These are phyloP conservation scores for Brotula barbata DNA, from an alignment of 2,797 vertebrate species.

Conservation along the genomic window DNA sequence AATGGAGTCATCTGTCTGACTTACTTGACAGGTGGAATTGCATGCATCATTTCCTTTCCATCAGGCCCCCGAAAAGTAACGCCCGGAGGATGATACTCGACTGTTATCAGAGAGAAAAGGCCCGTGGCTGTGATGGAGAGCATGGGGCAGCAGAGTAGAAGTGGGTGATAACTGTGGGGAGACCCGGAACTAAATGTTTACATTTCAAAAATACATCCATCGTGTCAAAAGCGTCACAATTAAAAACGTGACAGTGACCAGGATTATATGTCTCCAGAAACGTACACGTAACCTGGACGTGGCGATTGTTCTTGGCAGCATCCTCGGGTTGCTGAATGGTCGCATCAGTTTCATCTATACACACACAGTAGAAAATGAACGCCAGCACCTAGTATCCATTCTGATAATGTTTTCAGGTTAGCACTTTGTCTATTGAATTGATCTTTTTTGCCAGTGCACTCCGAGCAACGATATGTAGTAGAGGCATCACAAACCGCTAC, in stretches of 20 bases:
- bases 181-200: too few species aligned
- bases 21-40: slow-evolving; percentile 1
- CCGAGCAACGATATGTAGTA: not conserved
- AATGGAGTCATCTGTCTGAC: slow-evolving; percentile 7
- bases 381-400: not conserved
- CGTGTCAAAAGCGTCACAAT: too few species aligned
- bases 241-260: too few species aligned
- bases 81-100: not conserved
- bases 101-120: slow-evolving; percentile 2
- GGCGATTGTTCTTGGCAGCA: not conserved
- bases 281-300: too few species aligned
- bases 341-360: not conserved
- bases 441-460: not conserved
- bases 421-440: not conserved
- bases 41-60: slow-evolving; percentile 19
- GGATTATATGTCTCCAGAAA: too few species aligned
- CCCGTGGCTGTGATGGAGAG: too few species aligned
- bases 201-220: too few species aligned
- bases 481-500: not conserved
- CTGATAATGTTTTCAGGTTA: not conserved
- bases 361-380: not conserved
- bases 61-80: slow-evolving; percentile 7
- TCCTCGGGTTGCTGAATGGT: not conserved
- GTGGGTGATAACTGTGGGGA: too few species aligned
- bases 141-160: too few species aligned